Base-by-base conservation (phyloP, 1,140 invertebrate genomes). In the Orchestia grillus region DNA sequence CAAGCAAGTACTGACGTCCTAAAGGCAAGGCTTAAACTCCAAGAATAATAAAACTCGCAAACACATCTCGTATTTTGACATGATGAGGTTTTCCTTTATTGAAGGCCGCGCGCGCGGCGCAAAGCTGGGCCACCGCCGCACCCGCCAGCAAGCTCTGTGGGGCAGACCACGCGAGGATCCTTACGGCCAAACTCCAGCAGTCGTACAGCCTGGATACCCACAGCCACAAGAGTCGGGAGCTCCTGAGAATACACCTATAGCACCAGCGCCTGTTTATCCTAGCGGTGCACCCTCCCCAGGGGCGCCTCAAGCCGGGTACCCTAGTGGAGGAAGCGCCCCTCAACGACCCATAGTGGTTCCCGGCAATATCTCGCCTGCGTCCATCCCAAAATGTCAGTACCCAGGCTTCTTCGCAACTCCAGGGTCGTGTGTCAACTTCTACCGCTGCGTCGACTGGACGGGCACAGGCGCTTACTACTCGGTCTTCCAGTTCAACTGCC, bases 341-440 rank as follows among this genome's bases (percentile, higher is more conserved):
- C 92, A 94, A 45, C 8, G 11, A 47, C 92, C 92, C 41, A 44
- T 94, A 44, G 44, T 47, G 36, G 92, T 94, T 11, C 92, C 92
- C 8, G 92, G 92, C 3, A 94, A 94, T 40, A 94, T 94, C 44
- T 94, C 92, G 8, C 92, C 92, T 11, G 92, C 95, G 15, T 95
- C 95, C 43, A 47, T 95, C 36, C 95, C 95, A 28, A 47, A n/a
- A 43, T 98, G 98, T 96, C 97, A 96, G 23, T 96, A 97, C 95
- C 98, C 98, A 97, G 98, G 98, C 47, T 98, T 98, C 97, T 98
- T 98, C 97, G 98, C 98, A 15, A 97, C 98, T 97, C 98, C 98
- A 45, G 97, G 97, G n/a, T 97, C 98, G 87, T 98, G 98, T 97
- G 98, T 97, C 94, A 98, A 98, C 97, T 98, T 98, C 97, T 98